Evolutionary conservation across 2,888 invertebrate genomes (phyloP), one percentile per base, ranked within the genome.

Genomic region (Craniophora ligustri): DNA sequence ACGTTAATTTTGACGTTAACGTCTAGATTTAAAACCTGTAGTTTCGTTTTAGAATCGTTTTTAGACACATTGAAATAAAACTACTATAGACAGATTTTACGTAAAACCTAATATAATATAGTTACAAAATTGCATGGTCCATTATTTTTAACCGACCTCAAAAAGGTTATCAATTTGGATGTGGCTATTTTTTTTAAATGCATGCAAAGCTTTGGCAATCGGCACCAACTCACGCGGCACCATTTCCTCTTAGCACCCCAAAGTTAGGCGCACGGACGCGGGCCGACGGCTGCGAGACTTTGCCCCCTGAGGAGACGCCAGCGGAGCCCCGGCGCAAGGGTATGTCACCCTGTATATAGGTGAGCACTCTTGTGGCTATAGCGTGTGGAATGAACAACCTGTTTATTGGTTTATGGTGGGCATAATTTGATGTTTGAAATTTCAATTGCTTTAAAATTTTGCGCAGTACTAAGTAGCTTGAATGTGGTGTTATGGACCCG

Each of bases 231-330:
- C 57, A 62, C 62, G 30, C 39, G n/a, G 18, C 28, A 13, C 39
- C 13, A 28, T 10, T 60, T 36, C 35, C 44, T 66, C 56, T 4
- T 71, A 91, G 91, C 55, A 75, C 88, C 2, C 88, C 89, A 6
- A 84, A 85, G 36, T 76, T 92, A 3, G 93, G 91, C 18, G 84
- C 90, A 1, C 79, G 92, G 1, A 93, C 92, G 3, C 75, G 88
- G 1, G 92, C 93, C 0, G 93, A 93, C 50, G 92, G 93, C 40
- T 92, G 92, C 71, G 93, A 93, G 60, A 85, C 78, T 30, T 15
- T 74, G 1, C 57, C 54, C 1, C 66, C 68, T 0, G 80, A 76
- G 1, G 89, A 87, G 42, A 55, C 67, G 32, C 58, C 68, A 39
- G 49, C 68, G 36, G 62, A 66, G 55, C 83, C 85, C 34, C 77